Evolutionary conservation across 1,140 invertebrate genomes (phyloP).

Genomic region (Tetraneura akinire): DNA sequence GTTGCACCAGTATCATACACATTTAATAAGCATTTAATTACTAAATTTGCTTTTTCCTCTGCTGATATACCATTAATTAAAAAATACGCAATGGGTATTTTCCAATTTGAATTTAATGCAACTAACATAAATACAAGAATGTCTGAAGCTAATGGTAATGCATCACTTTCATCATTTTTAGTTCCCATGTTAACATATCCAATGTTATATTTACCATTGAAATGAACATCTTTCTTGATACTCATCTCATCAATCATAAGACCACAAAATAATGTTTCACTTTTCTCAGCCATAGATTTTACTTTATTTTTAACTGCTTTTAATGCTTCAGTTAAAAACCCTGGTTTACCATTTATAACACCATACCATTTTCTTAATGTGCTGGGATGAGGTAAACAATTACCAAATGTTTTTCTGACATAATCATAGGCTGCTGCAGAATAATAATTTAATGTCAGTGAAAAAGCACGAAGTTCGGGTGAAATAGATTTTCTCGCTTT

Average conservation of each 20-base stretch:
- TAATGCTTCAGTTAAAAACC: slow-evolving; percentile 26
- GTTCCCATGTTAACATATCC: slow-evolving; percentile 52
- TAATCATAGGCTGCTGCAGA: neutral
- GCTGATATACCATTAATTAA: slow-evolving; percentile 53
- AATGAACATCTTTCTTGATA: slow-evolving; percentile 55
- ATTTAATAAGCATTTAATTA: slow-evolving; percentile 9
- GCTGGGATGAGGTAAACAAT: slow-evolving; percentile 11
- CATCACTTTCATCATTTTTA: too few relatives aligned
- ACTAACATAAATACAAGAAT: slow-evolving; percentile 18
- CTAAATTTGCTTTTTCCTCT: slow-evolving; percentile 51
- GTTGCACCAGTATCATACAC: neutral
- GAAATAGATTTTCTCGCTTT: neutral
- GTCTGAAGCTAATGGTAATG: neutral
- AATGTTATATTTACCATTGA: slow-evolving; percentile 52
- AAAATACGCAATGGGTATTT: slow-evolving; percentile 54
- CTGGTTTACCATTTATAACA: neutral
- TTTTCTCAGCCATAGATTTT: neutral
- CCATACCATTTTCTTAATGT: slow-evolving; percentile 5
- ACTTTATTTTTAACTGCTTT: slow-evolving; percentile 34
- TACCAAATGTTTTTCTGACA: neutral
- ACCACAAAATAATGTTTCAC: slow-evolving; percentile 4
- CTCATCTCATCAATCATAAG: slow-evolving; percentile 55
- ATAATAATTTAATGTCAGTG: slow-evolving; percentile 27
- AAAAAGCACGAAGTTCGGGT: neutral
- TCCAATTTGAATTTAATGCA: too few relatives aligned